Base-by-base conservation (phyloP, 2,113 vertebrate genomes). In the Proterorhinus semilunaris region DNA sequence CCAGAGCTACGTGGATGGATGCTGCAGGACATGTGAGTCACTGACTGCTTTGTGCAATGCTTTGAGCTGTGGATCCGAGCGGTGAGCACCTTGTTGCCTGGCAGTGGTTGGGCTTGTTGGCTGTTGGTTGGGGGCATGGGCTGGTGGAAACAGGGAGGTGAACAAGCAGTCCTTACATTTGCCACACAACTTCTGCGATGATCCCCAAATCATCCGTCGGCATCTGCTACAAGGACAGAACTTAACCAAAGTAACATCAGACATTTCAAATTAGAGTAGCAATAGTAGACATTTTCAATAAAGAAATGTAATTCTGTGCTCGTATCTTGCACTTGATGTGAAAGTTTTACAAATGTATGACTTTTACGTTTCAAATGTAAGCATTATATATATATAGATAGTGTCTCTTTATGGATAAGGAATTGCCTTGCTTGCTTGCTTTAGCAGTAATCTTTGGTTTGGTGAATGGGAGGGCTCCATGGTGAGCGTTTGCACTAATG, bases 11-110 rank as follows among this genome's bases (percentile, higher is more conserved):
- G 95, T 95, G 49, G 95, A 97, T 69, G 97, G 96, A 88, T 99
- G 98, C 94, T 99, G 97, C 93, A 97, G 90, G 92, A 98, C 94
- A 85, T 99, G 98, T 99, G 94, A 99, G 97, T 77, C 71, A 80
- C 90, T 89, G 55, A 76, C 76, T 54, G 84, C 80, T 94, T 86
- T 75, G 91, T 71, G 63, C 83, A 58, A 71, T 74, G 91, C 92
- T 91, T 95, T 92, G 69, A 81, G 86, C 80, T 75, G 71, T 75
- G 72, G 69, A 82, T 89, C 81, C 67, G 68, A 69, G 62, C 74
- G 87, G 87, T 87, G 87, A 86, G 83, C 83, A 83, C 82, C 76
- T 90, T 90, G 90, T 91, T 90, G 88, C 89, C 88, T 91, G 84
- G 89, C 90, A 91, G 88, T 85, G 83, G 83, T 72, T 82, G 82